Evolutionary conservation across 2,113 vertebrate species (phyloP).

Genomic region (Piaya cayana): DNA sequence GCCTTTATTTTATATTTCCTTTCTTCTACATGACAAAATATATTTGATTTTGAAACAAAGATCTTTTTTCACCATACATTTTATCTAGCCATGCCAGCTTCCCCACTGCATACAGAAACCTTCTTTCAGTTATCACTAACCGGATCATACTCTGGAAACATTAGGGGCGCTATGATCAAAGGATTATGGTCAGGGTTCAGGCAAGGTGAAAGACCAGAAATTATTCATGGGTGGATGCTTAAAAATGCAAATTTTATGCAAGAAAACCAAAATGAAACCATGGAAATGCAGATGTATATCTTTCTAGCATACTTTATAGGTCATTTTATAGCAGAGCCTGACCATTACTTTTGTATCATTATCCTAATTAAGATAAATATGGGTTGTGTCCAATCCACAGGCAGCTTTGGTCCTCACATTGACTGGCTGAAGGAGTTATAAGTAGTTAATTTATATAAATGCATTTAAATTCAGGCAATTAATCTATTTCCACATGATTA

Average conservation of each 20-base stretch:
- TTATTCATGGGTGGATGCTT: neutral
- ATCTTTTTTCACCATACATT: neutral
- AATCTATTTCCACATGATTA: neutral
- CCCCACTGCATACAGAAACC: neutral
- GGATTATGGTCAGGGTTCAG: neutral
- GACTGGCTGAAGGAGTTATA: neutral
- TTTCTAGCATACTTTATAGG: neutral
- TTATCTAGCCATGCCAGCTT: neutral
- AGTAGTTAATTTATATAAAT: neutral
- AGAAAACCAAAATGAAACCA: neutral
- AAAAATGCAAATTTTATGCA: neutral
- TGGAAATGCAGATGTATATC: neutral
- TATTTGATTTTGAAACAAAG: neutral
- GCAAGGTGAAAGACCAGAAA: neutral
- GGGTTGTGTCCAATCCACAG: rapidly evolving
- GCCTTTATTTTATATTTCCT: neutral
- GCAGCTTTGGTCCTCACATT: neutral
- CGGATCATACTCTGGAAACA: neutral
- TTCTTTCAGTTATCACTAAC: neutral
- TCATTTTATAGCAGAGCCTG: neutral
- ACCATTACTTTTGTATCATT: neutral
- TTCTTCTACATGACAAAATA: neutral
- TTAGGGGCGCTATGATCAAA: neutral
- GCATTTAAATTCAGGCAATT: neutral
- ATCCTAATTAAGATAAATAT: neutral